These are phyloP conservation scores for Anomalospiza imberbis DNA, from an alignment of 2,797 vertebrate genomes.

Conservation along the genomic window DNA sequence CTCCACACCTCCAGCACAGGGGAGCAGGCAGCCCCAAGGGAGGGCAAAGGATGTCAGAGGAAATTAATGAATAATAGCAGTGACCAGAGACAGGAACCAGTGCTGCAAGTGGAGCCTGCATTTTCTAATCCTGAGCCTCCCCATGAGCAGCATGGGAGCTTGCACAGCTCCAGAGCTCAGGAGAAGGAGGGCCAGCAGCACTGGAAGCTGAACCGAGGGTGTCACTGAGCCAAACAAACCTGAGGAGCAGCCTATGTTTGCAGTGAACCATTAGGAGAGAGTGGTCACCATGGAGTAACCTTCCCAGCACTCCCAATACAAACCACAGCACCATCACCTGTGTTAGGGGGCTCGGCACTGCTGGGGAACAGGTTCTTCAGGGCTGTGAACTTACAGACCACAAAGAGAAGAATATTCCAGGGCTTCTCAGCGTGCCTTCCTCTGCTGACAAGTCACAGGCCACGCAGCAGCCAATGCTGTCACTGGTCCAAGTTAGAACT, in stretches of 20 bases:
- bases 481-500: not conserved
- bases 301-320: not conserved
- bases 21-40: rapidly evolving
- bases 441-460: not conserved
- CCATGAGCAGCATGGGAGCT: not conserved
- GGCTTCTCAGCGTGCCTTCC: not conserved
- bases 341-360: not conserved
- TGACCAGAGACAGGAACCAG: not conserved
- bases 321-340: not conserved
- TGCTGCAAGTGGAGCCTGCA: not conserved
- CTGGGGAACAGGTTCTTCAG: not conserved
- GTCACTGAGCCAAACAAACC: not conserved
- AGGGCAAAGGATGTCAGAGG: not conserved
- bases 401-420: not conserved
- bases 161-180: not conserved
- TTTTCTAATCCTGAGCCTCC: not conserved
- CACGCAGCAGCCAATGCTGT: not conserved
- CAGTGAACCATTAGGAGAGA: not conserved
- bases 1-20: not conserved
- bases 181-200: not conserved
- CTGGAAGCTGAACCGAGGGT: not conserved
- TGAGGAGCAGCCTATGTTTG: not conserved
- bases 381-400: not conserved
- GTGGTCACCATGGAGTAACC: not conserved
- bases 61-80: not conserved